Evolutionary conservation across 53 echinoderm and acorn worm genomes (phyloP).

Genomic region (Antedon mediterranea): DNA sequence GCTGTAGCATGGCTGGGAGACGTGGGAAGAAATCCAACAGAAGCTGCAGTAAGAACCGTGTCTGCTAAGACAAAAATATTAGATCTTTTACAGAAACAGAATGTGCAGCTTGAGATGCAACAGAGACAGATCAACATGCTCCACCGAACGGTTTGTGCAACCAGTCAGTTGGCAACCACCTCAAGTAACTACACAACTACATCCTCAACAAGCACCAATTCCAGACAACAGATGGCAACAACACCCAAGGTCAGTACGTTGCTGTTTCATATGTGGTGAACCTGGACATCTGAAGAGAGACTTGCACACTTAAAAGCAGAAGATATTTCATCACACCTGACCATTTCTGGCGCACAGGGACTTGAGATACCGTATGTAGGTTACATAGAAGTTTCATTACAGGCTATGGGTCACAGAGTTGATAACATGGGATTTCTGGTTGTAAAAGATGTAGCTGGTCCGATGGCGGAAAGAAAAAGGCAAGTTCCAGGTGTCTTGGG

Average conservation of each 20-base stretch:
- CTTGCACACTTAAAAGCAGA: constrained; percentile 17
- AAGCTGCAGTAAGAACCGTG: neutral
- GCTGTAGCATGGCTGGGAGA: constrained; percentile 36
- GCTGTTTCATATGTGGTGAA: constrained; percentile 28
- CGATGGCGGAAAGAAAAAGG: constrained; percentile 29
- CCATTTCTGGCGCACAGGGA: constrained; percentile 29
- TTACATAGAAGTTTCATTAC: constrained; percentile 34
- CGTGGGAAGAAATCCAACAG: constrained; percentile 1
- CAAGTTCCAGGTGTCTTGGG: constrained; percentile 31
- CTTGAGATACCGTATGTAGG: constrained; percentile 24
- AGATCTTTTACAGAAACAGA: constrained; percentile 15
- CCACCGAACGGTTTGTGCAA: neutral
- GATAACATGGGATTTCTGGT: constrained; percentile 23
- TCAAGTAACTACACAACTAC: neutral
- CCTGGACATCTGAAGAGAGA: constrained; percentile 32
- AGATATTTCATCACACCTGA: constrained; percentile 30
- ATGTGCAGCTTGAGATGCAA: constrained; percentile 21
- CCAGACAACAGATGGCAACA: neutral
- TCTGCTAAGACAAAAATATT: constrained; percentile 1
- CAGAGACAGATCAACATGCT: constrained; percentile 35
- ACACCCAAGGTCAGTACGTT: neutral
- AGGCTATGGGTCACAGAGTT: constrained; percentile 12
- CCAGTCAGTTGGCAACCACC: neutral
- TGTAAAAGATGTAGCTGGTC: constrained; percentile 17
- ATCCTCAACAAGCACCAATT: neutral